phyloP scores from a whole-genome alignment of 2,797 vertebrate genomes.

The Cryptoblepharus egeriae region DNA sequence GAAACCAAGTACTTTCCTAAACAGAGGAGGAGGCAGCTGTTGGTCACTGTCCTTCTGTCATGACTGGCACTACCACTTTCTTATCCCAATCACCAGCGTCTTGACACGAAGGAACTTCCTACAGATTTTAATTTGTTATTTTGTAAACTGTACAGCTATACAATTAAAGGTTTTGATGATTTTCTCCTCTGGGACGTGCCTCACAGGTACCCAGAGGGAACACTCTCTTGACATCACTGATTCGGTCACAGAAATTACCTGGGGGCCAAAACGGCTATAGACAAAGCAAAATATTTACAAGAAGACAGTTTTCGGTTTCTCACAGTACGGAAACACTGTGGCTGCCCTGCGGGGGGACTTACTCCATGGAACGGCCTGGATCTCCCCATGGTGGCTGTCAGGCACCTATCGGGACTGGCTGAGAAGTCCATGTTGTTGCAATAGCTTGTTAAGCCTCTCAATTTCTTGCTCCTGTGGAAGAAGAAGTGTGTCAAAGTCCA shows the following conservation, averaged over 20 bases:
- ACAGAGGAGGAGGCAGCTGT: too few relatives aligned
- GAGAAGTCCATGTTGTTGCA: slow-evolving; percentile 81
- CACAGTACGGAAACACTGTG: not conserved
- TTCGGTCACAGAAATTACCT: slow-evolving; percentile 25
- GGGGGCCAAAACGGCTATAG: slow-evolving; percentile 33
- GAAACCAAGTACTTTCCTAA: too few relatives aligned
- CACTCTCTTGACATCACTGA: not conserved
- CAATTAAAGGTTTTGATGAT: not conserved
- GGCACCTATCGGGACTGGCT: slow-evolving; percentile 52
- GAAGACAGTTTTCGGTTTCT: slow-evolving; percentile 34
- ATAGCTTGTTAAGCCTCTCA: slow-evolving; percentile 80
- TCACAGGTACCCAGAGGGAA: not conserved
- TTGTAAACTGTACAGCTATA: slow-evolving; percentile 54
- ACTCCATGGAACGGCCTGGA: slow-evolving; percentile 20
- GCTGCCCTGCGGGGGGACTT: not conserved
- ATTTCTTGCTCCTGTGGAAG: slow-evolving; percentile 87
- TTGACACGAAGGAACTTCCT: not conserved
- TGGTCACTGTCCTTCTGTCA: not conserved
- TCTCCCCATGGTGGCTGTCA: not conserved
- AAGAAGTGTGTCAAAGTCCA: not conserved
- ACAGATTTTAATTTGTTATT: slow-evolving; percentile 65
- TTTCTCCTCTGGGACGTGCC: slow-evolving; percentile 20
- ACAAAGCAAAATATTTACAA: slow-evolving; percentile 44
- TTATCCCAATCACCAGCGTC: fast-evolving
- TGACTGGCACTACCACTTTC: not conserved